phyloP scores from a whole-genome alignment of 2,797 vertebrate genomes.

The Poecile montanus region DNA sequence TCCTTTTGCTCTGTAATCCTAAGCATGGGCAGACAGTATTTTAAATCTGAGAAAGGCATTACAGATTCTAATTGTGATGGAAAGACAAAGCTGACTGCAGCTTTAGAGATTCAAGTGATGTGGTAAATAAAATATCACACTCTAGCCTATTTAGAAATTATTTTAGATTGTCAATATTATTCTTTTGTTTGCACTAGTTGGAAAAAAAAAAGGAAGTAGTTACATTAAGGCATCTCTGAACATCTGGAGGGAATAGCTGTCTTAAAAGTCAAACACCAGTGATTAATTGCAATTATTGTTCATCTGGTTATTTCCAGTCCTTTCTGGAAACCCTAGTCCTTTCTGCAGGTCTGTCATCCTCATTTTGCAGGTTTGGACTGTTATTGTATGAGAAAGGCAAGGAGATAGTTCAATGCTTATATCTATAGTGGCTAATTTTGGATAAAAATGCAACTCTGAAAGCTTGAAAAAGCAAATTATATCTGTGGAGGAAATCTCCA shows the following conservation, averaged over 20 bases:
- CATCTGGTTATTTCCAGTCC: neutral
- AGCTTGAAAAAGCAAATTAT: neutral
- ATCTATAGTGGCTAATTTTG: neutral
- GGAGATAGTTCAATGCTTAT: neutral
- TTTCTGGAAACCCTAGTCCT: neutral
- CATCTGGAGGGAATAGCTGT: neutral
- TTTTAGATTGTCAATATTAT: neutral
- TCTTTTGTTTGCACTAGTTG: neutral
- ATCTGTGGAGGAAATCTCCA: neutral
- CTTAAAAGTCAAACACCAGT: neutral
- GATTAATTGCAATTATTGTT: neutral
- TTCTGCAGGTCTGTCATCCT: neutral
- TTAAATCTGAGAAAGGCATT: neutral
- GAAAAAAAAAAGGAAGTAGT: neutral
- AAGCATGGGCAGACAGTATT: neutral
- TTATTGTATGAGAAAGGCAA: neutral
- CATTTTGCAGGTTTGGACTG: neutral
- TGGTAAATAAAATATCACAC: neutral
- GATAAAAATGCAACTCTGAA: neutral
- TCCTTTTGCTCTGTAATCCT: neutral
- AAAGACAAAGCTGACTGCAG: neutral
- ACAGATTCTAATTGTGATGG: neutral
- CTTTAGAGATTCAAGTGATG: neutral
- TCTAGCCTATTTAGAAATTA: neutral
- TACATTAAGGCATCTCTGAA: neutral